Conservation (phyloP, 1,140 invertebrate genomes). For the Drosophila orena region DNA sequence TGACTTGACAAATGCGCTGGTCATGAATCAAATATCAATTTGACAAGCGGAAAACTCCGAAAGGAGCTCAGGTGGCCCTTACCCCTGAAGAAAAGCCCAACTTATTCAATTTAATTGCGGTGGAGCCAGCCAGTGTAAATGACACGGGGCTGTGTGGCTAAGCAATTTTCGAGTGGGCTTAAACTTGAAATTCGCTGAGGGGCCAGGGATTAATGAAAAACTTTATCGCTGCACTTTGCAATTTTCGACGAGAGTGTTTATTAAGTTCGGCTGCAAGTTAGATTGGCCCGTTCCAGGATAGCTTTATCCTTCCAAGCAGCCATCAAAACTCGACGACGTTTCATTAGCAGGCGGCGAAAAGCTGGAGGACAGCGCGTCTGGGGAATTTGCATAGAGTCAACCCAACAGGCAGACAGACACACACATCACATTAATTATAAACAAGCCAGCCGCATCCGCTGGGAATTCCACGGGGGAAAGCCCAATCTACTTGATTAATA, state of each 20-base stretch:
- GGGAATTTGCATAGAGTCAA: slow-evolving; percentile 61
- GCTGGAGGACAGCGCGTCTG: slow-evolving; percentile 37
- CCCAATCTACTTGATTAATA: slow-evolving; percentile 79
- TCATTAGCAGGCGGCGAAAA: slow-evolving; percentile 59
- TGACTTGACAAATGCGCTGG: slow-evolving; percentile 83
- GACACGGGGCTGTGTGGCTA: slow-evolving; percentile 39
- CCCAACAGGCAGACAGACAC: slow-evolving; percentile 7
- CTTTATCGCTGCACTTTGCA: slow-evolving; percentile 57
- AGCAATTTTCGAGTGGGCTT: slow-evolving; percentile 44
- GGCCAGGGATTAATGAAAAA: slow-evolving; percentile 72
- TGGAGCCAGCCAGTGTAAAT: slow-evolving; percentile 61
- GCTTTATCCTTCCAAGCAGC: slow-evolving; percentile 9
- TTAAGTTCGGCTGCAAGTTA: slow-evolving; percentile 75
- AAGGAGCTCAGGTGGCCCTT: slow-evolving; percentile 58
- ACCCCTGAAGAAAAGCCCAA: slow-evolving; percentile 27
- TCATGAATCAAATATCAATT: slow-evolving; percentile 84
- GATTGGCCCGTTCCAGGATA: slow-evolving; percentile 50
- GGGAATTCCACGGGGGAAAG: slow-evolving; percentile 16
- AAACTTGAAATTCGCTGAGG: slow-evolving; percentile 52
- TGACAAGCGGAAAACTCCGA: slow-evolving; percentile 70
- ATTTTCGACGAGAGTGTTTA: slow-evolving; percentile 53
- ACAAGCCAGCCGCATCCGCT: slow-evolving; percentile 45
- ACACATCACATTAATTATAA: slow-evolving; percentile 77
- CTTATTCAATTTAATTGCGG: slow-evolving; percentile 83
- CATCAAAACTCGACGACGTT: slow-evolving; percentile 78